Evolutionary conservation across 2,888 invertebrate species (phyloP).

Genomic region (Emesis furor): DNA sequence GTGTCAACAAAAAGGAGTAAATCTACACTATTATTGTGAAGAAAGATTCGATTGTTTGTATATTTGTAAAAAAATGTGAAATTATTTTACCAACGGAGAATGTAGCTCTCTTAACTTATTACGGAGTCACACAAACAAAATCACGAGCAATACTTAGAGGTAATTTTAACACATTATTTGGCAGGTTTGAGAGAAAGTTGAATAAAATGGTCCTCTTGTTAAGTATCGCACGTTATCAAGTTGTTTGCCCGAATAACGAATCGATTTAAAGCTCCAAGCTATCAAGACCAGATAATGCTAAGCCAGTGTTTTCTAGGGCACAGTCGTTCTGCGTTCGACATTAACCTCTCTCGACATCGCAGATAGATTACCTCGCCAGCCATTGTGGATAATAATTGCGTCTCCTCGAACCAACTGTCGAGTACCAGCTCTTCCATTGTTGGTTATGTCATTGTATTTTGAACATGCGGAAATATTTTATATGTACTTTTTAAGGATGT

Average conservation of each 20-base stretch:
- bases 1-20: too few relatives aligned
- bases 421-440: conserved; percentile 13
- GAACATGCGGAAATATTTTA: background rate
- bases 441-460: background rate
- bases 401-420: conserved; percentile 10
- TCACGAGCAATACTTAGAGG: too few relatives aligned
- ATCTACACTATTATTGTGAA: too few relatives aligned
- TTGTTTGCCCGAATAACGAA: conserved; percentile 9
- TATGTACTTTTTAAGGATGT: background rate
- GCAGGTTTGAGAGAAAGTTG: background rate
- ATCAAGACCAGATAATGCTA: conserved; percentile 1
- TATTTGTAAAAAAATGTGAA: too few relatives aligned
- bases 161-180: background rate
- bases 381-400: conserved; percentile 17
- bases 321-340: conserved; percentile 14
- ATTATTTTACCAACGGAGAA: too few relatives aligned
- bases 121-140: too few relatives aligned
- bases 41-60: too few relatives aligned
- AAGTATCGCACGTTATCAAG: background rate
- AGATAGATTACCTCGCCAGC: conserved; percentile 9
- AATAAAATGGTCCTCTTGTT: background rate
- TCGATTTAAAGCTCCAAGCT: conserved; percentile 14
- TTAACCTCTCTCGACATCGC: conserved; percentile 3
- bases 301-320: conserved; percentile 18
- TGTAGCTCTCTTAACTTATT: too few relatives aligned